Evolutionary conservation across 2,113 vertebrate genomes (phyloP), one percentile per base, ranked within the genome.

Genomic region (Microtus oregoni): DNA sequence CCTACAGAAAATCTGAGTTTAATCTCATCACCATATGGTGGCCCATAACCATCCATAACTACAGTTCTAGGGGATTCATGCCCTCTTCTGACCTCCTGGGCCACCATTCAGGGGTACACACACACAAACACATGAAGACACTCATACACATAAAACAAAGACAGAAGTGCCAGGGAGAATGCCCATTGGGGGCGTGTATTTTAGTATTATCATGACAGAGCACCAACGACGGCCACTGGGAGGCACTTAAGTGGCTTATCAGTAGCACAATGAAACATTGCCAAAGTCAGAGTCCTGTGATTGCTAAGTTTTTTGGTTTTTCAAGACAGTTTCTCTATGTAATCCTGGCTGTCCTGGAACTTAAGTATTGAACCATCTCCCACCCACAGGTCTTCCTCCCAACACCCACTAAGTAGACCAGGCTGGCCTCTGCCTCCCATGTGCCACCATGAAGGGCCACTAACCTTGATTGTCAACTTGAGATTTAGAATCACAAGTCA

Each of bases 181-280:
- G n/a, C 67, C 38, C 26, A 77, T 2, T 30, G 75, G 47, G 68
- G 35, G 47, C 35, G 89, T 86, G 26, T 24, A 92, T 92, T 92
- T 58, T 89, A 44, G 73, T 13, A 94, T 63, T 65, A 82, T 89
- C 78, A 77, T 41, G 76, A 35, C 86, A 96, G 92, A 95, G 73
- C 52, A 28, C 38, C 63, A 67, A 75, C 19, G 38, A n/a, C 79
- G 44, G 47, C 68, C 47, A 41, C 12, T 72, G 88, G 50, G 58
- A 81, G 67, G 44, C 35, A 67, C n/a, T 83, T 72, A 22, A 38
- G 13, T 65, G 26, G 13, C 32, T 87, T 24, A 58, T 88, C 0
- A 92, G 85, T 30, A 91, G 65, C 58, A 95, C 67, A 96, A 91
- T 35, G n/a, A 85, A 95, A 92, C 22, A 92, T 6, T 20, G 61